Conservation (phyloP, 2,888 invertebrate genomes). For the Dynastes tityus region DNA sequence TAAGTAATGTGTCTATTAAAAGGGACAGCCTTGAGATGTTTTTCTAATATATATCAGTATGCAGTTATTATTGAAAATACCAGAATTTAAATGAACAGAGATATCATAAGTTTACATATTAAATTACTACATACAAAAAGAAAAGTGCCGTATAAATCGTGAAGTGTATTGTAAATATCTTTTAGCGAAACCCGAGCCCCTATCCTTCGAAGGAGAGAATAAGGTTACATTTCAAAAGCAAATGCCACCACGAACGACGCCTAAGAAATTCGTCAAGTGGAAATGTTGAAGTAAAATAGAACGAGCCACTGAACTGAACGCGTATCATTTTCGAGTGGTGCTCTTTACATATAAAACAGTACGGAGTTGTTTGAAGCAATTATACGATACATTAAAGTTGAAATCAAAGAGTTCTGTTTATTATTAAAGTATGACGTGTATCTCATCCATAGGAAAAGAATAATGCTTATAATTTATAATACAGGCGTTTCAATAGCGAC, state of each 20-base stretch:
- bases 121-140: no score
- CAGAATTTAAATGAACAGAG: no score
- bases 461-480: no score
- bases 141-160: no score
- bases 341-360: slow-evolving; percentile 27
- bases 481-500: no score
- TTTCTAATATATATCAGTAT: no score
- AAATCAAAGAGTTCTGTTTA: slow-evolving; percentile 40
- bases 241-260: slow-evolving; percentile 54
- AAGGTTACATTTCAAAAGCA: slow-evolving; percentile 56
- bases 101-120: no score
- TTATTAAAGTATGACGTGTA: slow-evolving; percentile 32
- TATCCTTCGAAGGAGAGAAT: slow-evolving; percentile 47
- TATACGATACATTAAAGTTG: slow-evolving; percentile 35
- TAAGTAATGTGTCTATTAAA: no score
- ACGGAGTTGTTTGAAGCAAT: slow-evolving; percentile 26
- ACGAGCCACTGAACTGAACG: slow-evolving; percentile 55
- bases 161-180: slow-evolving; percentile 8
- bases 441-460: neutral
- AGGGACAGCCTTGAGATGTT: no score
- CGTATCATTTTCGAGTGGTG: slow-evolving; percentile 50
- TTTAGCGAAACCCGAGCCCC: slow-evolving; percentile 5
- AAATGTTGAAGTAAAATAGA: slow-evolving; percentile 55
- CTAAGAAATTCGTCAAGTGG: slow-evolving; percentile 55
- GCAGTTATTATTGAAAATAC: no score